These are phyloP conservation scores for Natator depressus DNA, from an alignment of 2,113 vertebrate species.

Conservation along the genomic window DNA sequence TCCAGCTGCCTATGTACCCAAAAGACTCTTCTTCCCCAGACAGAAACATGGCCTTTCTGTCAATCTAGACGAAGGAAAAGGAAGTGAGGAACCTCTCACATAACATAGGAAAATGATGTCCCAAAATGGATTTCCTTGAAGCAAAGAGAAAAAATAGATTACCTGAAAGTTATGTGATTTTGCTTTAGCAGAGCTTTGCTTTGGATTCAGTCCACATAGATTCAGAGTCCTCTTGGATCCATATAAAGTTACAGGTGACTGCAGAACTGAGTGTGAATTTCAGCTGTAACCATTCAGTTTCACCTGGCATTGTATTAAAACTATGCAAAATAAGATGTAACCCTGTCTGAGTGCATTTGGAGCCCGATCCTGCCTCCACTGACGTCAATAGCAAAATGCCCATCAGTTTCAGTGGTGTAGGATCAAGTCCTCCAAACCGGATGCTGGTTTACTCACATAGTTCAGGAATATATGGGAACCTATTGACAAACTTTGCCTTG, in stretches of 20 bases:
- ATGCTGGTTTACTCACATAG: background rate
- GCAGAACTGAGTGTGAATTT: background rate
- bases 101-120: slow-evolving; percentile 21
- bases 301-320: background rate
- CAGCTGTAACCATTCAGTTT: background rate
- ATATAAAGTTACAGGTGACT: rapidly evolving
- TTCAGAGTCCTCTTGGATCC: background rate
- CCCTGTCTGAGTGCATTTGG: background rate
- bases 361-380: background rate
- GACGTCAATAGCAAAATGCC: background rate
- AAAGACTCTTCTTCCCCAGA: slow-evolving; percentile 21
- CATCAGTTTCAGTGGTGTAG: background rate
- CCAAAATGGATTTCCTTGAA: slow-evolving; percentile 27
- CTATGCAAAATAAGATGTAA: background rate
- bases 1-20: slow-evolving; percentile 51
- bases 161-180: background rate
- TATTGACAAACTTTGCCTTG: background rate
- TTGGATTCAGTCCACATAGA: background rate
- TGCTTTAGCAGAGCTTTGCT: slow-evolving; percentile 12
- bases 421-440: background rate
- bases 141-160: slow-evolving; percentile 22
- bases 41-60: background rate
- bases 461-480: background rate
- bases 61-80: background rate
- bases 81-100: slow-evolving; percentile 1